These are phyloP conservation scores for Cyaniris semiargus DNA, from an alignment of 2,888 invertebrate species.

Conservation along the genomic window DNA sequence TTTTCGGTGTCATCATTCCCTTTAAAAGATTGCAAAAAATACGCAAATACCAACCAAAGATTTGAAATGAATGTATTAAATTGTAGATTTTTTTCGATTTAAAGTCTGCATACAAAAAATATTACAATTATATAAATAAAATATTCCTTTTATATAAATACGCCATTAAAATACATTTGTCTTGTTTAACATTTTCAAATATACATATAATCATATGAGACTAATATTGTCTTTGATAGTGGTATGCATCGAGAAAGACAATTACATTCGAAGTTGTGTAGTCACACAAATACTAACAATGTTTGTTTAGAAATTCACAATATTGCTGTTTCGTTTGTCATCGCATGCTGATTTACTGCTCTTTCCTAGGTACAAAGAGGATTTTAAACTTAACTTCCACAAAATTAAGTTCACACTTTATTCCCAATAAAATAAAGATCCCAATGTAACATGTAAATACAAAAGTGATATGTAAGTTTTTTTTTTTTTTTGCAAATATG, in stretches of 20 bases:
- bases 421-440: no score
- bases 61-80: constrained; percentile 7
- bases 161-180: neutral
- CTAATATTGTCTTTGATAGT: constrained; percentile 7
- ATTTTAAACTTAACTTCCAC: neutral
- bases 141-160: neutral
- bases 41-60: constrained; percentile 13
- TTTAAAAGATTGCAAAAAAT: neutral
- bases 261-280: constrained; percentile 1
- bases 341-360: neutral
- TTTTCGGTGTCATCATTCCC: neutral
- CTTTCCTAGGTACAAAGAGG: neutral
- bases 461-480: neutral
- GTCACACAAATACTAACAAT: neutral
- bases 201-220: constrained; percentile 10
- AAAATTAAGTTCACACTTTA: no score
- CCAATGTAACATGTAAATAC: neutral
- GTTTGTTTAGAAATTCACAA: neutral
- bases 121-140: neutral
- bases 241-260: constrained; percentile 18
- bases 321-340: neutral
- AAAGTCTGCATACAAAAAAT: neutral
- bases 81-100: neutral
- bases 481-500: no score
- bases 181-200: neutral